Conservation (phyloP, 2,113 vertebrate genomes). For the Protomyctophum bolini region DNA sequence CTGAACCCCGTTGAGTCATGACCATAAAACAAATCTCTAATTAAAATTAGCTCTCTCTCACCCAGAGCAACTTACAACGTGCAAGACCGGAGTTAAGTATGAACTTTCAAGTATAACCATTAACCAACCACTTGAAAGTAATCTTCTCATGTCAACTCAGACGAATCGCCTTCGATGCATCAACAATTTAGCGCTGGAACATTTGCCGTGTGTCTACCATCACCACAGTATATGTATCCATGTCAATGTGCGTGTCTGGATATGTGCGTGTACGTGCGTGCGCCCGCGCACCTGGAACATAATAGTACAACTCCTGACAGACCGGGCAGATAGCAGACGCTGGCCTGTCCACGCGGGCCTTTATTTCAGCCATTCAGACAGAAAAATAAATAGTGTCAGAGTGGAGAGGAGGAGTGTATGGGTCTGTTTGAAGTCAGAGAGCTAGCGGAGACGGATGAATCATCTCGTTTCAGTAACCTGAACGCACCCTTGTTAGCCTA, state of each 20-base stretch:
- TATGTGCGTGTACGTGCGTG: background rate
- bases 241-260: background rate
- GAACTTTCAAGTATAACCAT: no score
- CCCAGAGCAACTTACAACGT: no score
- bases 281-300: slow-evolving; percentile 4
- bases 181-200: no score
- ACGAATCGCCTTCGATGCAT: no score
- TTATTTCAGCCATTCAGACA: slow-evolving; percentile 61
- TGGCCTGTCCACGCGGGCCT: slow-evolving; percentile 52
- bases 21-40: no score
- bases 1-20: no score
- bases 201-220: no score
- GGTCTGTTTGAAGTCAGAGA: slow-evolving; percentile 66
- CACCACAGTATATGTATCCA: background rate
- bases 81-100: no score
- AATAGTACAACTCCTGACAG: slow-evolving; percentile 11
- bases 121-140: no score
- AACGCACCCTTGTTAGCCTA: slow-evolving; percentile 68
- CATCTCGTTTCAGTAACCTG: slow-evolving; percentile 72
- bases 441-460: slow-evolving; percentile 70
- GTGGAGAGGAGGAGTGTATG: slow-evolving; percentile 43
- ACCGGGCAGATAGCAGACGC: slow-evolving; percentile 32
- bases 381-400: slow-evolving; percentile 74
- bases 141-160: no score
- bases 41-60: no score